These are phyloP conservation scores for Sialis fuliginosa DNA, from an alignment of 2,888 invertebrate species.

Conservation along the genomic window DNA sequence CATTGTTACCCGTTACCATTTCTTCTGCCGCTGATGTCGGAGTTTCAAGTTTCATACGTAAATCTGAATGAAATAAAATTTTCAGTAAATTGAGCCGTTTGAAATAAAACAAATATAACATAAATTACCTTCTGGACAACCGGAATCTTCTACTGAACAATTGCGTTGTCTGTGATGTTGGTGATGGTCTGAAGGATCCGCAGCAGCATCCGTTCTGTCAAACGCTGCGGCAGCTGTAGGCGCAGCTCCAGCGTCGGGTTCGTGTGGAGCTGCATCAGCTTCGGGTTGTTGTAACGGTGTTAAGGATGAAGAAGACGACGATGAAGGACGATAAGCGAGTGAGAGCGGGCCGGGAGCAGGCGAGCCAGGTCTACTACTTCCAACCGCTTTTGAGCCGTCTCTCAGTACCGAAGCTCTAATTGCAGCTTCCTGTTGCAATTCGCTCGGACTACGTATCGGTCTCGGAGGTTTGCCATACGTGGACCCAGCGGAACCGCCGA, in stretches of 20 bases:
- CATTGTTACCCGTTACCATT: slow-evolving; percentile 21
- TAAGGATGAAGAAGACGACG: slow-evolving; percentile 27
- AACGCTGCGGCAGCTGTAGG: slow-evolving; percentile 24
- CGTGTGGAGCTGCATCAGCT: slow-evolving; percentile 34
- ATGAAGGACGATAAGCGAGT: slow-evolving; percentile 25
- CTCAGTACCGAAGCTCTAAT: slow-evolving; percentile 38
- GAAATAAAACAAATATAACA: neutral
- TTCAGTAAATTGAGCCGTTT: slow-evolving; percentile 7
- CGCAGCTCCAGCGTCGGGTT: slow-evolving; percentile 27
- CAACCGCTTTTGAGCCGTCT: slow-evolving; percentile 28
- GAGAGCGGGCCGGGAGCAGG: slow-evolving; percentile 23
- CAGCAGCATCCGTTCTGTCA: slow-evolving; percentile 23
- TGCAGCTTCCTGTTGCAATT: slow-evolving; percentile 40
- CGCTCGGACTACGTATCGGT: slow-evolving; percentile 33
- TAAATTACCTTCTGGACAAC: slow-evolving; percentile 30
- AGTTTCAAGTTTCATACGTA: slow-evolving; percentile 55
- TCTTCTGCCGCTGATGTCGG: slow-evolving; percentile 19
- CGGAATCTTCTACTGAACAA: slow-evolving; percentile 18
- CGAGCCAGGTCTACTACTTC: slow-evolving; percentile 27
- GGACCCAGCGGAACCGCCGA: slow-evolving; percentile 26
- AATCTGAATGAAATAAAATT: slow-evolving; percentile 33
- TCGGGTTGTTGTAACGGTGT: slow-evolving; percentile 27
- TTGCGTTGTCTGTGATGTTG: slow-evolving; percentile 5
- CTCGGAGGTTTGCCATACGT: slow-evolving; percentile 28
- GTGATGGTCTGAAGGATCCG: slow-evolving; percentile 11